Percentiles rank a stretch among this genome's conserved stretches.
phyloP scores from a whole-genome alignment of 2,888 invertebrate species.

The Phytoseiulus persimilis region DNA sequence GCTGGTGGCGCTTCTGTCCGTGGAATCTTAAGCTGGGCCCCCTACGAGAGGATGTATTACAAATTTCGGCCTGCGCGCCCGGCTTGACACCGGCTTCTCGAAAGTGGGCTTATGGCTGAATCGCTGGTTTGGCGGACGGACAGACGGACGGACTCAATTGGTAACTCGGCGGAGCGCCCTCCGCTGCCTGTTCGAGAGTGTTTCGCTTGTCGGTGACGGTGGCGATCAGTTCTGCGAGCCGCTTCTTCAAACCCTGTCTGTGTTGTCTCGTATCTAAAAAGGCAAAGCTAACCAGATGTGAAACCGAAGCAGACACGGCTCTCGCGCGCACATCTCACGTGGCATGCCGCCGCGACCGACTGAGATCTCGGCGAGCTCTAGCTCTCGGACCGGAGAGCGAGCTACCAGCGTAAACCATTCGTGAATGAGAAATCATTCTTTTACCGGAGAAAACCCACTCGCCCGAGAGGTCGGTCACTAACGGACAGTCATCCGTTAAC shows the following conservation, averaged over 20 bases:
- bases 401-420: constrained; percentile 28
- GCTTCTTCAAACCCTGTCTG: not conserved
- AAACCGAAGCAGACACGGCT: not conserved
- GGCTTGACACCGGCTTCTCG: not conserved
- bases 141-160: not conserved
- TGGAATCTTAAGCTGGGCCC: constrained; percentile 5
- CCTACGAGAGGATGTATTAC: not conserved
- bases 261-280: not conserved
- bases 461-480: not conserved
- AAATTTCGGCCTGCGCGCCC: not conserved
- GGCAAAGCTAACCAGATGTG: constrained; percentile 5
- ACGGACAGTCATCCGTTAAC: not conserved
- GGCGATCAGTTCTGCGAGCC: not conserved
- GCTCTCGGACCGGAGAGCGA: not conserved
- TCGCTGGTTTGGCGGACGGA: not conserved
- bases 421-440: constrained; percentile 34
- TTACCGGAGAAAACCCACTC: not conserved
- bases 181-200: not conserved
- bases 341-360: not conserved
- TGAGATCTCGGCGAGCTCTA: not conserved
- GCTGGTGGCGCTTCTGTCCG: not conserved
- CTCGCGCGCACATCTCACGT: not conserved
- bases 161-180: not conserved
- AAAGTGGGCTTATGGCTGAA: not conserved
- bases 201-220: not conserved